These are phyloP conservation scores for Myiozetetes cayanensis DNA, from an alignment of 2,113 vertebrate genomes.

Conservation along the genomic window DNA sequence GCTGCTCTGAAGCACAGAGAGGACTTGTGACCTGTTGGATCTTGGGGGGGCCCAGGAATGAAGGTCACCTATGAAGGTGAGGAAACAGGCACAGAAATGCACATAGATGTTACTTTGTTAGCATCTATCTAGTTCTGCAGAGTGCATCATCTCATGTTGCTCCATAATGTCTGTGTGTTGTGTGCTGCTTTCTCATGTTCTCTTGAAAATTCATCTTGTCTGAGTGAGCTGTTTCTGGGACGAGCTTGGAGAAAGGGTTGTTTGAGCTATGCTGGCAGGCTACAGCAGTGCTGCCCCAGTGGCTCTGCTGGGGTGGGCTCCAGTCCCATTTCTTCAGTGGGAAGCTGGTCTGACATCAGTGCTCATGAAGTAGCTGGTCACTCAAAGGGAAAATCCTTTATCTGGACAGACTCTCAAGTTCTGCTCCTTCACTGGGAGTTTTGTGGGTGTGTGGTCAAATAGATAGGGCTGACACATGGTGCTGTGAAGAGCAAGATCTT, in stretches of 20 bases:
- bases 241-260: neutral
- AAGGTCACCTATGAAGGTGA: neutral
- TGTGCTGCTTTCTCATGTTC: neutral
- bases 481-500: neutral
- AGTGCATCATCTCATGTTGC: neutral
- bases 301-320: neutral
- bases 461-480: neutral
- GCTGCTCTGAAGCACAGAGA: neutral
- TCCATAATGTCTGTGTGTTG: neutral
- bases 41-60: neutral
- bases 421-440: neutral
- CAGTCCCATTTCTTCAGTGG: neutral
- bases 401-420: neutral
- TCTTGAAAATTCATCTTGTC: neutral
- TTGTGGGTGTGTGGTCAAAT: rapidly evolving
- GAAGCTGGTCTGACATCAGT: neutral
- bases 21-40: neutral
- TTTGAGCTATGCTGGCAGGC: neutral
- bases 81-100: neutral
- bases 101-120: neutral
- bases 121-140: neutral
- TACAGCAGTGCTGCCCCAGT: neutral
- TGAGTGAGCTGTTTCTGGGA: neutral
- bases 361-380: neutral
- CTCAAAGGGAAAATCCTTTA: neutral